Conservation (phyloP, 1,140 invertebrate species). For the Polypedilum vanderplanki region DNA sequence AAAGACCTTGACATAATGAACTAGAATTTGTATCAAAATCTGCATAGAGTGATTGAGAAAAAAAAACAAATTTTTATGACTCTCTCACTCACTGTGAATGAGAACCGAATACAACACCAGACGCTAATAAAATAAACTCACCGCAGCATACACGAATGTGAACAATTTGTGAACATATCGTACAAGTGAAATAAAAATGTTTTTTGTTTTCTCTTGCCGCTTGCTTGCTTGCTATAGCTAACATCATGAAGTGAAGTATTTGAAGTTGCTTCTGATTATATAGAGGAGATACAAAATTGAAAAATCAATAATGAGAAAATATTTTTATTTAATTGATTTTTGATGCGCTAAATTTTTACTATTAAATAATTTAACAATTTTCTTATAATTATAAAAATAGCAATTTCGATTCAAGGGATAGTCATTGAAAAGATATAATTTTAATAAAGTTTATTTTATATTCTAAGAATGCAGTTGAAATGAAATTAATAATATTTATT, state of each 20-base stretch:
- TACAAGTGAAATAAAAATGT: slow-evolving; percentile 6
- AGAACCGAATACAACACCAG: neutral
- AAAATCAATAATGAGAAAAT: neutral
- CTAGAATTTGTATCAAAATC: neutral
- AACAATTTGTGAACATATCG: slow-evolving; percentile 13
- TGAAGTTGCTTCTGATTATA: neutral
- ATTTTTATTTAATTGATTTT: neutral
- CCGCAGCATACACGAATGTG: neutral
- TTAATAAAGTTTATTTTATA: no score
- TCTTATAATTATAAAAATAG: no score
- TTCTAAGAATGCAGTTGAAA: no score
- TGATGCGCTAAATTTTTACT: neutral
- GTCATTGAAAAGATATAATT: no score
- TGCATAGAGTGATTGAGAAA: neutral
- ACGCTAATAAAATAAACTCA: slow-evolving; percentile 13
- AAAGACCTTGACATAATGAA: slow-evolving; percentile 21
- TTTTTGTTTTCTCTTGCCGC: neutral
- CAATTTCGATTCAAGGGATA: no score
- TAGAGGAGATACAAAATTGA: neutral
- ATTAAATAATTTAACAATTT: no score
- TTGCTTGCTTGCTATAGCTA: neutral
- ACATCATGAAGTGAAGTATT: no score
- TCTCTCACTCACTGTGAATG: neutral
- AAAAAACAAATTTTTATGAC: neutral
- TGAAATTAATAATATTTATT: no score